Evolutionary conservation across 2,797 vertebrate genomes (phyloP).

Genomic region (Rhodeus uyekii): DNA sequence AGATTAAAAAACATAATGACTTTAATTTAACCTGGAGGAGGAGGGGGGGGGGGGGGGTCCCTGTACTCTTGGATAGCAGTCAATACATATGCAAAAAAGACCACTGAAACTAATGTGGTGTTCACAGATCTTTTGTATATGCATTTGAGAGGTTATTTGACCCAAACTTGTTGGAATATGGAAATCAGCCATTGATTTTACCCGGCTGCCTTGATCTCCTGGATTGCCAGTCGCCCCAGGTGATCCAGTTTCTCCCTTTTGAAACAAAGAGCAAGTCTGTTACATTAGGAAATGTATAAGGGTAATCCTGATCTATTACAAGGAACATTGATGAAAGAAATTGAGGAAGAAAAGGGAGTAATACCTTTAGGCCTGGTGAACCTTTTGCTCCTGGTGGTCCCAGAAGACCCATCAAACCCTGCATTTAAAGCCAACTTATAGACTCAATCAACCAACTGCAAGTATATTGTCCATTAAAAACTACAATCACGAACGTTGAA

Average conservation of each 20-base stretch:
- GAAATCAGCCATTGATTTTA: conserved; percentile 53
- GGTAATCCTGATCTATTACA: conserved; percentile 33
- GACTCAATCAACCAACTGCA: neutral
- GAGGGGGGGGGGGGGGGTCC: too few species aligned
- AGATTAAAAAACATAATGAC: conserved; percentile 4
- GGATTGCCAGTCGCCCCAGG: conserved; percentile 60
- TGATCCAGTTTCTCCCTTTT: conserved; percentile 69
- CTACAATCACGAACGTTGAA: neutral
- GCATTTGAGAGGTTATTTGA: neutral
- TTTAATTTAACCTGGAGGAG: conserved; percentile 19
- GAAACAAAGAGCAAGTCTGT: conserved; percentile 26
- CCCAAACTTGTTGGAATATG: neutral
- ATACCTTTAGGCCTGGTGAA: conserved; percentile 66
- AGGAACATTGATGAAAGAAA: conserved; percentile 3
- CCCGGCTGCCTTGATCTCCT: conserved; percentile 69
- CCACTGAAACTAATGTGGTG: neutral
- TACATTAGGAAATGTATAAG: conserved; percentile 14
- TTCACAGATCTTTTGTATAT: neutral
- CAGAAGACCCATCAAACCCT: conserved; percentile 65
- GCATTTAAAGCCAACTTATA: conserved; percentile 24
- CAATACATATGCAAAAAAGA: neutral
- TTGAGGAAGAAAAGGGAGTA: neutral
- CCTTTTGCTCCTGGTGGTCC: conserved; percentile 64
- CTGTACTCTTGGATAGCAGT: conserved; percentile 1
- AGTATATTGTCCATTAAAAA: neutral